phyloP scores from a whole-genome alignment of 2,888 invertebrate genomes.

The Lycophotia porphyrea region DNA sequence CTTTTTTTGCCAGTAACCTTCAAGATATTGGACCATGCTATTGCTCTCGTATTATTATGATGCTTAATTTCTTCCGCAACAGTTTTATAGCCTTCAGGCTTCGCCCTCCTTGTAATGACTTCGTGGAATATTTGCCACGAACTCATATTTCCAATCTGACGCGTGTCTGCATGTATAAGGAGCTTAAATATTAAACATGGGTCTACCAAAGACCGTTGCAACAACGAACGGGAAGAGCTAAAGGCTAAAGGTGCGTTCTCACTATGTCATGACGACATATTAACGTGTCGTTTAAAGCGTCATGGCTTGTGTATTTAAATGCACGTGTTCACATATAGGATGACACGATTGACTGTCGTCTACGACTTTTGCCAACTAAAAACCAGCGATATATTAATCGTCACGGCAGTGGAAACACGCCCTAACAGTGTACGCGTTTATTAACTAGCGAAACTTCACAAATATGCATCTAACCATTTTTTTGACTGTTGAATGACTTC shows the following conservation, averaged over 20 bases:
- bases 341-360: too few relatives aligned
- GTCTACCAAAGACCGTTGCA: neutral
- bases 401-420: too few relatives aligned
- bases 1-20: conserved; percentile 23
- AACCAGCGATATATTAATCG: too few relatives aligned
- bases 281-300: too few relatives aligned
- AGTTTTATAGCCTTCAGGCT: conserved; percentile 37
- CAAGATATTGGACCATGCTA: conserved; percentile 31
- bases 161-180: neutral
- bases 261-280: too few relatives aligned
- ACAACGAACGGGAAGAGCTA: neutral
- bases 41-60: conserved; percentile 39
- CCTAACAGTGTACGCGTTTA: neutral
- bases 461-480: neutral
- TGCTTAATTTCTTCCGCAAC: conserved; percentile 54
- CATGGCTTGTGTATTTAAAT: too few relatives aligned
- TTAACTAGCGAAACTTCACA: neutral
- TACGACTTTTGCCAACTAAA: too few relatives aligned
- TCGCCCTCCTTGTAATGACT: conserved; percentile 59
- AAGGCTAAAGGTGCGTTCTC: too few relatives aligned
- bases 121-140: conserved; percentile 51
- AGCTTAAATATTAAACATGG: neutral
- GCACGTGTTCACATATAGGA: too few relatives aligned
- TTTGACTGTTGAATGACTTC: too few relatives aligned
- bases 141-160: conserved; percentile 26